Evolutionary conservation across 2,888 invertebrate species (phyloP).

Genomic region (Linnaemya tessellans): DNA sequence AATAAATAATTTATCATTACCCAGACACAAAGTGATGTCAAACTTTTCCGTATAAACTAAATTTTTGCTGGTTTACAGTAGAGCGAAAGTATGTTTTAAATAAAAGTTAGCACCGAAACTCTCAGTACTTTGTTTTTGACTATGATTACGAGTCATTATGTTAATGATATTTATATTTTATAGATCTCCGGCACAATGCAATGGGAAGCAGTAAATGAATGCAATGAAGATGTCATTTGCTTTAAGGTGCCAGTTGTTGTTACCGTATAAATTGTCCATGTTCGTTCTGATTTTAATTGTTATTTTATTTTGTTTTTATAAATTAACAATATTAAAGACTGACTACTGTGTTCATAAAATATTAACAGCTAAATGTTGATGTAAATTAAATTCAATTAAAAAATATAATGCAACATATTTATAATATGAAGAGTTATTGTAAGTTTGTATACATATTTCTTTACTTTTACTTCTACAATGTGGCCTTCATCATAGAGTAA

Average conservation of each 20-base stretch:
- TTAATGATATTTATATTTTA: conserved; percentile 44
- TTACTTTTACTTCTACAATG: no score
- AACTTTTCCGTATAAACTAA: no score
- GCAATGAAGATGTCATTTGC: conserved; percentile 78
- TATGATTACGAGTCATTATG: not conserved
- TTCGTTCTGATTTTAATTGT: not conserved
- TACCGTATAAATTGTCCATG: conserved; percentile 69
- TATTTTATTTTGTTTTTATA: not conserved
- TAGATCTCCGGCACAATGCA: conserved; percentile 82
- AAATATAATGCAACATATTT: no score
- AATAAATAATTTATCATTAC: no score
- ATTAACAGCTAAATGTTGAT: conserved; percentile 21
- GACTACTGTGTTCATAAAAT: not conserved
- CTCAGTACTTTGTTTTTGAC: no score
- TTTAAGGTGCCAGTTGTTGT: conserved; percentile 80
- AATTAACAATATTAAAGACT: conserved; percentile 25
- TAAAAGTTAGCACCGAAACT: no score
- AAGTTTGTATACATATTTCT: no score
- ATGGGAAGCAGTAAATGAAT: conserved; percentile 80
- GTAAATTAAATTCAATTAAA: not conserved
- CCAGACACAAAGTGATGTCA: no score
- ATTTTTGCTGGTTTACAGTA: no score
- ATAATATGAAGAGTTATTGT: no score
- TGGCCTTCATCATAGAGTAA: no score
- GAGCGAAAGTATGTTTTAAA: no score